Percentiles rank a stretch among this genome's conserved stretches.
These are phyloP conservation scores for Heliconius ethilla DNA, from an alignment of 2,888 invertebrate species.

Conservation along the genomic window DNA sequence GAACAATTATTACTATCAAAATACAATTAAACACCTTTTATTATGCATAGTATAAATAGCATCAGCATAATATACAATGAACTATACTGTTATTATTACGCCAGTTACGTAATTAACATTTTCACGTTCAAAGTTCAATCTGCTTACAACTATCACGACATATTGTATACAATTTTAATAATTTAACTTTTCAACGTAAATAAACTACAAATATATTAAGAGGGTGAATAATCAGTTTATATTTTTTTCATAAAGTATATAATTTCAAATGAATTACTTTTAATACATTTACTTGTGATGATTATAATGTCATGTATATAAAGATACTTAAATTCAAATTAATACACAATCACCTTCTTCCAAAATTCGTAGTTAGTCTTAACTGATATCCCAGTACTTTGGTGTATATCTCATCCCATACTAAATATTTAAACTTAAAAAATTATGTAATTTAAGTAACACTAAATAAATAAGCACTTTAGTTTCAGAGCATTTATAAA, in stretches of 20 bases:
- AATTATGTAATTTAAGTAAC: neutral
- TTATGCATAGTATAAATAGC: neutral
- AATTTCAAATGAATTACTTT: neutral
- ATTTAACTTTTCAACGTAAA: conserved; percentile 1
- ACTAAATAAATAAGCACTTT: conserved; percentile 25
- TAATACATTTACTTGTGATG: too few relatives aligned
- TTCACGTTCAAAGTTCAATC: conserved; percentile 3
- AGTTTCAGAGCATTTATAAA: neutral
- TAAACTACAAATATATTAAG: conserved; percentile 16
- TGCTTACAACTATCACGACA: conserved; percentile 1
- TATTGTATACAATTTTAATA: conserved; percentile 7
- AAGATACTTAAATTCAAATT: neutral
- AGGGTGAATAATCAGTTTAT: neutral
- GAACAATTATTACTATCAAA: neutral
- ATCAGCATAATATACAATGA: conserved; percentile 8
- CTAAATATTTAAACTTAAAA: neutral
- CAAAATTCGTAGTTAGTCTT: conserved; percentile 13
- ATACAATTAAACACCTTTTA: neutral
- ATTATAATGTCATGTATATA: neutral
- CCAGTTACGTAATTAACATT: conserved; percentile 7
- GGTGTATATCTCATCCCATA: conserved; percentile 7
- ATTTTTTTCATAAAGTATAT: neutral
- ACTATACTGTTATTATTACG: conserved; percentile 1
- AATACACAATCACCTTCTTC: neutral
- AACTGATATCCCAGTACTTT: conserved; percentile 13